Percentiles rank a stretch among this genome's conserved stretches.
Evolutionary conservation across 2,113 vertebrate genomes (phyloP).

Genomic region (Butastur rufipennis): DNA sequence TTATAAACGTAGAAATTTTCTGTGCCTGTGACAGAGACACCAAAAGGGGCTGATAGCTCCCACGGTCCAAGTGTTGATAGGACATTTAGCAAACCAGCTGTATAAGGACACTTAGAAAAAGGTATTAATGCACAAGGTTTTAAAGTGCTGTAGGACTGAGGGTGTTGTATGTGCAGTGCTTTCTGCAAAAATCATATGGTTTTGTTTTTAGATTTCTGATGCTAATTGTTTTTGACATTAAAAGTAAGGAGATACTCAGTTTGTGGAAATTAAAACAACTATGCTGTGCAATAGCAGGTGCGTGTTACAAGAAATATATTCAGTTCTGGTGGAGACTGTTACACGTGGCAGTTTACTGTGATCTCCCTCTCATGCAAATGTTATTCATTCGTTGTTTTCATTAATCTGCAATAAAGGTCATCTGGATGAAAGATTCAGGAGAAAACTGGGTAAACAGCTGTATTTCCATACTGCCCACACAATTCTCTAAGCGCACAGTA

Average conservation of each 20-base stretch:
- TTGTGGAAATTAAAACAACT: neutral
- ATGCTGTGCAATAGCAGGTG: neutral
- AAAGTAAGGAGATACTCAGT: neutral
- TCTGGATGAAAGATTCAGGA: neutral
- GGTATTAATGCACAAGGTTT: no score
- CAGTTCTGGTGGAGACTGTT: neutral
- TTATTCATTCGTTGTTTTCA: neutral
- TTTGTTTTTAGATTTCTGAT: neutral
- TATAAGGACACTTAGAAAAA: neutral
- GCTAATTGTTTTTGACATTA: neutral
- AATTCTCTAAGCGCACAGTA: neutral
- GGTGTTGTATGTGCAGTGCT: rapidly evolving
- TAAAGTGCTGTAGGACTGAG: neutral
- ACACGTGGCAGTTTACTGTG: neutral
- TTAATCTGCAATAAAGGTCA: neutral
- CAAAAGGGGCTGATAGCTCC: neutral
- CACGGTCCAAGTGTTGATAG: neutral
- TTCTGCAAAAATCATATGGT: neutral
- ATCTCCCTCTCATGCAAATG: neutral
- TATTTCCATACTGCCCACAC: neutral
- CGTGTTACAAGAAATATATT: neutral
- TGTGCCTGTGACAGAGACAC: neutral
- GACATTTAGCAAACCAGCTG: neutral
- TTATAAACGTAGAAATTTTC: neutral
- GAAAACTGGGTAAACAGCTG: neutral